Conservation (phyloP, 2,888 invertebrate genomes). For the Ceraclea dissimilis region DNA sequence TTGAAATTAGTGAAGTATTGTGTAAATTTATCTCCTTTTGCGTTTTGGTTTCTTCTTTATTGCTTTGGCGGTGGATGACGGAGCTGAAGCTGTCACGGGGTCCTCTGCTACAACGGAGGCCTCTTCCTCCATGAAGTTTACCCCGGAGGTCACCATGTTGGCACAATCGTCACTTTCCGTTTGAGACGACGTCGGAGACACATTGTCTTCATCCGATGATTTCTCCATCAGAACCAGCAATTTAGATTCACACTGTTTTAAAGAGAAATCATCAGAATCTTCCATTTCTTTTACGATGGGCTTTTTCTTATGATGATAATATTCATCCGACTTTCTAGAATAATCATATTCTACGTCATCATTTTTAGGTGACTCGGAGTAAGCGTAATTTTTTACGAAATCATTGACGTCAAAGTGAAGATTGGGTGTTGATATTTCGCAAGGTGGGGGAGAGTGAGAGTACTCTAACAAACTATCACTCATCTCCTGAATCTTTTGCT, state of each 20-base stretch:
- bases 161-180: conserved; percentile 50
- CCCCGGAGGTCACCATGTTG: conserved; percentile 18
- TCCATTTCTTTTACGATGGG: conserved; percentile 34
- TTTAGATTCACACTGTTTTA: conserved; percentile 26
- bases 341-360: conserved; percentile 3
- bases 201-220: conserved; percentile 51
- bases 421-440: background rate
- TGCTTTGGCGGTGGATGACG: conserved; percentile 36
- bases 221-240: conserved; percentile 35
- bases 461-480: conserved; percentile 17
- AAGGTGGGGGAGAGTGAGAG: conserved; percentile 5
- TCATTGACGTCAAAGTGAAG: conserved; percentile 2
- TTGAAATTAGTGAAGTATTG: no score
- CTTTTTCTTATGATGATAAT: conserved; percentile 6
- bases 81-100: conserved; percentile 33
- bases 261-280: conserved; percentile 30
- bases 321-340: background rate
- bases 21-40: conserved; percentile 56
- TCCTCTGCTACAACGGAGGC: conserved; percentile 35
- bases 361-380: background rate
- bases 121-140: conserved; percentile 38
- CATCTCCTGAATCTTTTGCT: conserved; percentile 29
- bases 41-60: conserved; percentile 52
- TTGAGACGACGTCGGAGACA: conserved; percentile 43
- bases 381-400: background rate